Conservation (phyloP, 1,140 invertebrate genomes). For the Drosophila willistoni region DNA sequence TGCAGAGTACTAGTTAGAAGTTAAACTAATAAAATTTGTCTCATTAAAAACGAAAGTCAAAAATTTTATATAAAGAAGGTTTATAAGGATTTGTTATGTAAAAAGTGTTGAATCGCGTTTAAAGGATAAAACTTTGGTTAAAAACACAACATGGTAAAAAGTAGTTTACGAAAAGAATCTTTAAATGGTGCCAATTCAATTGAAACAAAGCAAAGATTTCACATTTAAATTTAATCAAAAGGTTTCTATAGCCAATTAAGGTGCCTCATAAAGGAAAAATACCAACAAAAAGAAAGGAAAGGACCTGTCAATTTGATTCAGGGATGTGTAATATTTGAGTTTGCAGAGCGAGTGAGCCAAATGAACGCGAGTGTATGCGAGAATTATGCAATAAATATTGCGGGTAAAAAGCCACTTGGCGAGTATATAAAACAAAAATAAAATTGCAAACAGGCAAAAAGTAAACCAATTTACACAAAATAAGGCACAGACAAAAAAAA, state of each 20-base stretch:
- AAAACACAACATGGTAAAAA: too few species aligned
- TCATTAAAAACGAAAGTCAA: background rate
- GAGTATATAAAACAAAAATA: slow-evolving; percentile 11
- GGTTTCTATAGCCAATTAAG: slow-evolving; percentile 7
- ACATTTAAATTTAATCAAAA: slow-evolving; percentile 14
- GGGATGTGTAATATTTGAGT: slow-evolving; percentile 6
- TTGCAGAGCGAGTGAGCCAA: too few species aligned
- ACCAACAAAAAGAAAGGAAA: background rate
- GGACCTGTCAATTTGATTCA: slow-evolving; percentile 4
- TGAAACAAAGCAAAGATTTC: background rate
- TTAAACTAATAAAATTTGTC: background rate
- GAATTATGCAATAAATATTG: slow-evolving; percentile 14
- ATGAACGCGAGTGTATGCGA: background rate
- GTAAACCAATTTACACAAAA: slow-evolving; percentile 10
- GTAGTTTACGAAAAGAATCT: background rate
- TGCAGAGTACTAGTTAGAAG: background rate
- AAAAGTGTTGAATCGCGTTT: too few species aligned
- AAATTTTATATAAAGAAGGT: background rate
- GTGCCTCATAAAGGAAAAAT: slow-evolving; percentile 5
- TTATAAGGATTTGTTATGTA: too few species aligned
- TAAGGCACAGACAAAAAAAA: background rate
- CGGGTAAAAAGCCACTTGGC: background rate
- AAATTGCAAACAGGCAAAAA: slow-evolving; percentile 4
- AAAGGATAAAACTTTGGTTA: too few species aligned
- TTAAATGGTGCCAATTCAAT: background rate